Conservation (phyloP, 2,888 invertebrate species). For the Hyposoter didymator region DNA sequence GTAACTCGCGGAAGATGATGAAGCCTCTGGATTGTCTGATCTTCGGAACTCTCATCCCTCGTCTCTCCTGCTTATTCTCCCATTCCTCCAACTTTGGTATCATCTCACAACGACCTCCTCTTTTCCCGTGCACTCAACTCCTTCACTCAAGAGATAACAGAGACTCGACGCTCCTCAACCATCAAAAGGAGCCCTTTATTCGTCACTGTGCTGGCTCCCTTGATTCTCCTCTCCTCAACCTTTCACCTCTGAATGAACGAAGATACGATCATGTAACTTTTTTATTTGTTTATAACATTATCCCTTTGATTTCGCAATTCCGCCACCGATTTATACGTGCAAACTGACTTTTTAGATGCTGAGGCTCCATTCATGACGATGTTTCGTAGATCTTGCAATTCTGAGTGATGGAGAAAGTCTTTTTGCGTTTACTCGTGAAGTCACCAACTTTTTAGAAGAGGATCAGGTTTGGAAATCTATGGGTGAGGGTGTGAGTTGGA, state of each 20-base stretch:
- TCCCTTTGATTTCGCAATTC: too few species aligned
- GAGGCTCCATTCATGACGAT: too few species aligned
- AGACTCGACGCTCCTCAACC: conserved; percentile 7
- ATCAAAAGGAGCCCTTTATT: conserved; percentile 33
- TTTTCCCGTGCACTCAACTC: conserved; percentile 28
- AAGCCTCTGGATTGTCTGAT: conserved; percentile 56
- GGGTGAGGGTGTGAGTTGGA: background rate
- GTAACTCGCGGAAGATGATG: conserved; percentile 61
- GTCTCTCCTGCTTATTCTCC: conserved; percentile 39
- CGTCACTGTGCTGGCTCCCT: conserved; percentile 5
- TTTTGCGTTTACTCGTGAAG: too few species aligned
- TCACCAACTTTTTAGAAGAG: too few species aligned
- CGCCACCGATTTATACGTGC: too few species aligned
- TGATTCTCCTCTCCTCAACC: conserved; percentile 42
- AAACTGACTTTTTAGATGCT: too few species aligned
- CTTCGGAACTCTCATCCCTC: conserved; percentile 31
- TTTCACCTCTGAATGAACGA: background rate
- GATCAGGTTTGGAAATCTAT: background rate
- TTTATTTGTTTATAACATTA: background rate
- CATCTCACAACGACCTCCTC: conserved; percentile 17
- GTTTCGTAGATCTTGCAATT: too few species aligned
- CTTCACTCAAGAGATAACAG: conserved; percentile 21
- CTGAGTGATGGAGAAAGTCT: too few species aligned
- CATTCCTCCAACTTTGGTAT: conserved; percentile 25
- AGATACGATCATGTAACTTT: background rate